A percentile compares a stretch with the other conserved stretches of the same genome.
Conservation (phyloP, 2,888 invertebrate species). For the Altica lythri region DNA sequence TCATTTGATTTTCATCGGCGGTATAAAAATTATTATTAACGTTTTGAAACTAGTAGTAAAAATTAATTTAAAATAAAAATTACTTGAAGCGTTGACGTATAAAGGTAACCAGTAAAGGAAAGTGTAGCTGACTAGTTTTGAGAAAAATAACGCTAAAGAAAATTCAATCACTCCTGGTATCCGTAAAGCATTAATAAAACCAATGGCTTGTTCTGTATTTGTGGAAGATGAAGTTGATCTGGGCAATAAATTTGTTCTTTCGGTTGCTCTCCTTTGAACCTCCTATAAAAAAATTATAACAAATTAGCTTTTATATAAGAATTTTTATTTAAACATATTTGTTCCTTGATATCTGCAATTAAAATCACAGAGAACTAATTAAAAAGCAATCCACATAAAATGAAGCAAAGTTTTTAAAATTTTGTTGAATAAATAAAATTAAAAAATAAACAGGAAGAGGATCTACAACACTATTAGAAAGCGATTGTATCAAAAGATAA, state of each 20-base stretch:
- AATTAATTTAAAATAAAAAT: constrained; percentile 55
- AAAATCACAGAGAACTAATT: no score
- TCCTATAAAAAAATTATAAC: constrained; percentile 48
- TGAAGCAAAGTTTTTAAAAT: no score
- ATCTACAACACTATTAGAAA: no score
- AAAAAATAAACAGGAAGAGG: no score
- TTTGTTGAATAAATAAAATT: no score
- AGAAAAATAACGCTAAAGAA: constrained; percentile 91
- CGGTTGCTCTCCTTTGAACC: constrained; percentile 49
- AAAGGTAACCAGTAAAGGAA: constrained; percentile 95
- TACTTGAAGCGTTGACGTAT: constrained; percentile 84
- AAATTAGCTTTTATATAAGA: constrained; percentile 17
- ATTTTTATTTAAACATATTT: not conserved
- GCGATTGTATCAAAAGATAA: no score
- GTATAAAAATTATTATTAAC: not conserved
- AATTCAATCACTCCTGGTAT: constrained; percentile 95
- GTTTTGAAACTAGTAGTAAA: not conserved
- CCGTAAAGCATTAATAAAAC: constrained; percentile 74
- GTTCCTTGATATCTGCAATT: no score
- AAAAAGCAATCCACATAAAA: no score
- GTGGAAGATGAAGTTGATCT: constrained; percentile 34
- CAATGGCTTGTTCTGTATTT: constrained; percentile 65
- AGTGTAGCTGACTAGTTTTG: constrained; percentile 95
- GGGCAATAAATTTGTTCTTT: constrained; percentile 48
- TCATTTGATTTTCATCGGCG: no score